These are phyloP conservation scores for Bambusicola thoracicus DNA, from an alignment of 2,113 vertebrate species.

Conservation along the genomic window DNA sequence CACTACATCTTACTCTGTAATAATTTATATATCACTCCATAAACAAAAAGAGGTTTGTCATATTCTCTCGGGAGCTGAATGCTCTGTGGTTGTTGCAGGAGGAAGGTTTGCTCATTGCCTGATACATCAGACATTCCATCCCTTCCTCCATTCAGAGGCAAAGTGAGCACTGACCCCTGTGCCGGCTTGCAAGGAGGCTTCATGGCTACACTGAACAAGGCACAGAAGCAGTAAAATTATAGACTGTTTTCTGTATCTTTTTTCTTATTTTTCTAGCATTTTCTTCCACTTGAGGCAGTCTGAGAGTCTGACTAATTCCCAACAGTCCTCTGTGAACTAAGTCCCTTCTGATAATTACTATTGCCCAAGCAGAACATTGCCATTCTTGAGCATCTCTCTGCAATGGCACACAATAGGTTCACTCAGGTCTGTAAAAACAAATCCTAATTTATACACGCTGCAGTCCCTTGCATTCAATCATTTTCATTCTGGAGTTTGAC, in stretches of 20 bases:
- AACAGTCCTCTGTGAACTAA: neutral
- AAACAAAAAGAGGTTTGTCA: neutral
- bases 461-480: neutral
- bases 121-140: neutral
- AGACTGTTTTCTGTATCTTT: neutral
- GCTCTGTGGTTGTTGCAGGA: neutral
- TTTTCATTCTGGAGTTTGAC: conserved; percentile 15
- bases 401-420: neutral
- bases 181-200: neutral
- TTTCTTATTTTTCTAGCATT: conserved; percentile 1
- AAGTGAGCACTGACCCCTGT: neutral
- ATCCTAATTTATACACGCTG: neutral
- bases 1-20: neutral
- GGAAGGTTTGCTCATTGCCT: neutral
- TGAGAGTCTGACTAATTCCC: neutral
- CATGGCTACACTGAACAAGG: neutral
- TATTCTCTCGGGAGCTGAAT: neutral
- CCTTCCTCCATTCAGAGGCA: neutral
- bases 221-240: neutral
- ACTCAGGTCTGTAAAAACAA: conserved; percentile 5
- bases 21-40: neutral
- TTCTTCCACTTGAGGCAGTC: neutral
- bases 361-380: neutral
- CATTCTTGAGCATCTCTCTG: neutral
- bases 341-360: neutral